Percentiles rank a stretch among this genome's conserved stretches.
Conservation (phyloP, 2,888 invertebrate species). For the Microctonus aethiopoides region DNA sequence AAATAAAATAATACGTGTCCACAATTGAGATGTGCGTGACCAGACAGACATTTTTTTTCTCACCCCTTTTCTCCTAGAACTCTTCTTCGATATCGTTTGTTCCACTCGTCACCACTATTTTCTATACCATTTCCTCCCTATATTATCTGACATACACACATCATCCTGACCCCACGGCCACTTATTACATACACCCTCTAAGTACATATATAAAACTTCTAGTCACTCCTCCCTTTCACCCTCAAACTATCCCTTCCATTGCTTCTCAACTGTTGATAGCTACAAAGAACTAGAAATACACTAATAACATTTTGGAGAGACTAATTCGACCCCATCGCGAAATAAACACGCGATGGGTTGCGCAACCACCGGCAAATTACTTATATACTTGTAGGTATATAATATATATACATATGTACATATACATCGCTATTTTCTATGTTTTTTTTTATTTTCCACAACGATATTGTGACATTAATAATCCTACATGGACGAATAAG, state of each 20-base stretch:
- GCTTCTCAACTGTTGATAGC: slow-evolving; percentile 2
- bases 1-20: slow-evolving; percentile 7
- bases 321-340: slow-evolving; percentile 39
- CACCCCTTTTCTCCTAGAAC: slow-evolving; percentile 43
- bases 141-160: slow-evolving; percentile 18
- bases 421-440: not conserved
- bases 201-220: no score
- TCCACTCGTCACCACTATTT: slow-evolving; percentile 46
- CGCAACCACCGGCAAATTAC: not conserved
- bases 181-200: slow-evolving; percentile 22
- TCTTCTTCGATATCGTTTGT: slow-evolving; percentile 38
- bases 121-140: slow-evolving; percentile 32
- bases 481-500: no score
- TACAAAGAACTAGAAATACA: slow-evolving; percentile 21
- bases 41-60: slow-evolving; percentile 38
- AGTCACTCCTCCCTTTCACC: slow-evolving; percentile 1
- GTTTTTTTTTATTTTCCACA: not conserved
- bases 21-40: slow-evolving; percentile 43
- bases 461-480: no score
- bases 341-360: slow-evolving; percentile 27
- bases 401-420: not conserved
- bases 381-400: not conserved
- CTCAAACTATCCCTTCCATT: slow-evolving; percentile 7
- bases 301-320: slow-evolving; percentile 35
- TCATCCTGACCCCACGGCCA: not conserved